Conservation (phyloP, 2,113 vertebrate species). For the Noctilio leporinus region DNA sequence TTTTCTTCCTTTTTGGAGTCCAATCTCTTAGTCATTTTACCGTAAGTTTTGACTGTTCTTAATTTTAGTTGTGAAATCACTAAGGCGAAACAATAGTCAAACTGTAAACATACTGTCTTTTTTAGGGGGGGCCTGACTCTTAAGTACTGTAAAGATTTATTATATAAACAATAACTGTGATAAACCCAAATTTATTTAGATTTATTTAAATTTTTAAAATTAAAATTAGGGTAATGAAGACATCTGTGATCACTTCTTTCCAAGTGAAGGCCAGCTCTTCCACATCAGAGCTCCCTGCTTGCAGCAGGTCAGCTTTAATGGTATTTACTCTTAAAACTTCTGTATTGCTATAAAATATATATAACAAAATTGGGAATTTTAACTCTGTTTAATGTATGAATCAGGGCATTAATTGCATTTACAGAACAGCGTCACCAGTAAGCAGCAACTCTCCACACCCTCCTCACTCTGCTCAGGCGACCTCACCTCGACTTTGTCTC, state of each 20-base stretch:
- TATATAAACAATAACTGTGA: neutral
- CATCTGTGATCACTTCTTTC: neutral
- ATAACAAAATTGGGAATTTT: neutral
- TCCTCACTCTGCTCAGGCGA: neutral
- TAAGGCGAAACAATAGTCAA: constrained; percentile 1
- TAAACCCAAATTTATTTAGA: neutral
- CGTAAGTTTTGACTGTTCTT: neutral
- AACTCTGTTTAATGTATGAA: neutral
- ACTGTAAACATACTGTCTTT: neutral
- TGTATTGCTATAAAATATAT: neutral
- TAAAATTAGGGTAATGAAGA: neutral
- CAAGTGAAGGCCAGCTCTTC: neutral
- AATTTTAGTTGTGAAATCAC: constrained; percentile 12
- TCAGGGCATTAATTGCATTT: neutral
- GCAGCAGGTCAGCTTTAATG: neutral
- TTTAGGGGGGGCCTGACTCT: neutral
- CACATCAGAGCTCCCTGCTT: neutral
- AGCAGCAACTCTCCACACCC: neutral
- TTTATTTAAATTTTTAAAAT: constrained; percentile 3
- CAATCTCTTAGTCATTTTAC: constrained; percentile 2
- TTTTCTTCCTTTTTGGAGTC: neutral
- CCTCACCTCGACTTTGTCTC: neutral
- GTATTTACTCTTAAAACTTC: neutral
- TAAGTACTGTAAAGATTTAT: neutral
- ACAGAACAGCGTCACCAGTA: neutral